Evolutionary conservation across 2,113 vertebrate genomes (phyloP), one percentile per base, ranked within the genome.

Genomic region (Mellivora capensis): DNA sequence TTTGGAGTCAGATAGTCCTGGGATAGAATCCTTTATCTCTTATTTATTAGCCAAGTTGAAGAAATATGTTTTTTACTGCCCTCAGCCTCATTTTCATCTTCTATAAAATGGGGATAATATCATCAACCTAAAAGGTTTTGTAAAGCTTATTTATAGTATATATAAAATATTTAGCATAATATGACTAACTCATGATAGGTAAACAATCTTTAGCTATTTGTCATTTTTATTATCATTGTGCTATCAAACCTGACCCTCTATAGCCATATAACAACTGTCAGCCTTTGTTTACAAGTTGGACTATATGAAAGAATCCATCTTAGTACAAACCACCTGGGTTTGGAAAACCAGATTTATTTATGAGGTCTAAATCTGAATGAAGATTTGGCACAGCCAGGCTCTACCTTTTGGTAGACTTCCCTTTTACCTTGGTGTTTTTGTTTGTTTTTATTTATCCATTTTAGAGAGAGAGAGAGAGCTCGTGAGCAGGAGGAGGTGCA

Each of bases 1-100:
- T 93, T 90, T 92, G 71, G 52, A 96, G 37, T 88, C 52, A 64
- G 57, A 67, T 47, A 3, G 23, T 82, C 52, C 61, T 80, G 52
- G 83, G 37, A 94, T 90, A 77, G 62, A 88, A 85, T 87, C 27
- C 39, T 90, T 52, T 10, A 37, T 61, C 37, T 94, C 31, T 87
- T 92, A 83, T 59, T 86, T 91, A 86, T 84, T 80, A 90, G 39
- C 17, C 54, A 6, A 62, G 29, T 52, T 72, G 37, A 72, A 44
- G 64, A 77, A 81, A 49, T 52, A 52, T 34, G 27, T 81, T 85
- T 82, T 93, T 95, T 44, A 85, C 8, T 90, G n/a, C 29, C 11
- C 10, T 80, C 80, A 94, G 44, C 2, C 47, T 74, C 69, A 86
- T 21, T 91, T 91, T 64, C 27, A 64, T 92, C 34, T 91, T 83